Conservation (phyloP, 2,888 invertebrate species). For the Volucella bombylans region DNA sequence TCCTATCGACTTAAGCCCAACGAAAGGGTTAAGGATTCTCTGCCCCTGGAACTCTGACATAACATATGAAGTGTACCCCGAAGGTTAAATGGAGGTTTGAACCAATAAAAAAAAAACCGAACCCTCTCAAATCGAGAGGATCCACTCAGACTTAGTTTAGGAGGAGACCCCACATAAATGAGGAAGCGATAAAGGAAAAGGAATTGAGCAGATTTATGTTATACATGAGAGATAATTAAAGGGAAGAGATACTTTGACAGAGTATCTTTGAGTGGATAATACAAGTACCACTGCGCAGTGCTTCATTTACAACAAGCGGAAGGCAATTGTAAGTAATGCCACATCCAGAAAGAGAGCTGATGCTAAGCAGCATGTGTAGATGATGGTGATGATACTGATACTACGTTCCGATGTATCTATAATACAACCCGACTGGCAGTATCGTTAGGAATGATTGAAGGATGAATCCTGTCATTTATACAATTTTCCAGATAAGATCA, state of each 20-base stretch:
- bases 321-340: conserved; percentile 1
- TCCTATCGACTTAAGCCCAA: neutral
- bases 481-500: conserved; percentile 49
- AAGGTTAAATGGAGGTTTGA: conserved; percentile 56
- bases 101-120: neutral
- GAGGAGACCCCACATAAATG: neutral
- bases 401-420: conserved; percentile 26
- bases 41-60: conserved; percentile 32
- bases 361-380: conserved; percentile 39
- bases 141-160: neutral
- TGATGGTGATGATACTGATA: conserved; percentile 31
- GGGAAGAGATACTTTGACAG: conserved; percentile 66
- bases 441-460: conserved; percentile 41
- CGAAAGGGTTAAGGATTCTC: neutral
- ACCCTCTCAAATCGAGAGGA: conserved; percentile 29
- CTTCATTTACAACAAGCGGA: conserved; percentile 20
- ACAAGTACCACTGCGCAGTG: conserved; percentile 13
- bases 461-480: conserved; percentile 55
- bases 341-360: conserved; percentile 3
- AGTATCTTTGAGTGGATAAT: conserved; percentile 56
- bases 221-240: conserved; percentile 67
- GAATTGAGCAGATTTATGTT: conserved; percentile 67
- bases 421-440: no score
- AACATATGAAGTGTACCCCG: conserved; percentile 52
- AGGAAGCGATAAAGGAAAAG: conserved; percentile 38